Percentiles rank a stretch among this genome's conserved stretches.
These are phyloP conservation scores for Leptodactylus fuscus DNA, from an alignment of 2,113 vertebrate species.

Conservation along the genomic window DNA sequence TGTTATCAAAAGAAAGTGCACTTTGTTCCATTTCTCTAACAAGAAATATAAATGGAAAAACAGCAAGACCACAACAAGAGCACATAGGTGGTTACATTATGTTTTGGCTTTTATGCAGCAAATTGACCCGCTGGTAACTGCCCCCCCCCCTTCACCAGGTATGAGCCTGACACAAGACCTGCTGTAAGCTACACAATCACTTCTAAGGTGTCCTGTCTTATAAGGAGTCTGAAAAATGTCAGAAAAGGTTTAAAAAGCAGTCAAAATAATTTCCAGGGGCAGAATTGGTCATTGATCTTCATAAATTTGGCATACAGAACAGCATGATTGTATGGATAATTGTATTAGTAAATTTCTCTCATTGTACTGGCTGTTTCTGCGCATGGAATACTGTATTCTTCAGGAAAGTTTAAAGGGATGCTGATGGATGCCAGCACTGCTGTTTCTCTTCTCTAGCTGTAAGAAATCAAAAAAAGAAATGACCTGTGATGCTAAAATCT, in stretches of 20 bases:
- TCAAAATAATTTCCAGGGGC: neutral
- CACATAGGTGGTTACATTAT: no score
- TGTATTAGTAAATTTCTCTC: neutral
- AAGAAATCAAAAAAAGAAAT: neutral
- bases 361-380: neutral
- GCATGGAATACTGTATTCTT: neutral
- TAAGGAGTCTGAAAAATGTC: neutral
- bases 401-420: neutral
- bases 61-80: no score
- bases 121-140: no score
- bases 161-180: neutral
- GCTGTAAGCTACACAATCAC: neutral
- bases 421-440: neutral
- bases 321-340: neutral
- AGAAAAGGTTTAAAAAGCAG: neutral
- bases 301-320: neutral
- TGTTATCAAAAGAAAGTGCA: no score
- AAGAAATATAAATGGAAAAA: no score
- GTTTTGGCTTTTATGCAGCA: no score
- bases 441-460: neutral
- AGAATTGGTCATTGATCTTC: neutral
- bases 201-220: neutral
- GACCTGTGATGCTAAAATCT: neutral
- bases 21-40: no score
- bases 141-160: neutral